These are phyloP conservation scores for Oscheius sp. DNA, from an alignment of 2,888 invertebrate genomes.

Conservation along the genomic window DNA sequence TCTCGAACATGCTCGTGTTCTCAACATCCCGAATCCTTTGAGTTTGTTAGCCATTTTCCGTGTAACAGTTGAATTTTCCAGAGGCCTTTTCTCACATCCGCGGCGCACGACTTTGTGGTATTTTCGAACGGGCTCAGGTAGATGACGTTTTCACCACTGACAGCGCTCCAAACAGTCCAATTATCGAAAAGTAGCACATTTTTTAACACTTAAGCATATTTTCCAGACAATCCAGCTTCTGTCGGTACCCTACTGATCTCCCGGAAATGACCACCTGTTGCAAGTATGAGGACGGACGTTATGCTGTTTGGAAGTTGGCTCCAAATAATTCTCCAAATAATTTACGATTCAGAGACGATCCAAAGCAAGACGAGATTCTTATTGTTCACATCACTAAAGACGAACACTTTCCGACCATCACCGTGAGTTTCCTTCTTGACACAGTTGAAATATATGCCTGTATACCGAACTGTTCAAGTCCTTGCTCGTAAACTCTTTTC, in stretches of 20 bases:
- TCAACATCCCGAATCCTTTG: too few species aligned
- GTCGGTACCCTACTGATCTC: conserved; percentile 84
- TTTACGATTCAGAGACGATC: conserved; percentile 77
- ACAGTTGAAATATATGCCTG: not conserved
- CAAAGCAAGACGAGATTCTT: conserved; percentile 82
- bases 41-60: not conserved
- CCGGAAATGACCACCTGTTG: conserved; percentile 86
- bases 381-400: conserved; percentile 84
- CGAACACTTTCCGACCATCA: conserved; percentile 81
- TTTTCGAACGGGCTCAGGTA: not conserved
- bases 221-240: not conserved
- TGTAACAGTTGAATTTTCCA: not conserved
- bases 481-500: not conserved
- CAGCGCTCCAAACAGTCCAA: not conserved
- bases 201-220: not conserved
- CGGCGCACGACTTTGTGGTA: conserved; percentile 1
- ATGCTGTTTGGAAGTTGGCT: conserved; percentile 59
- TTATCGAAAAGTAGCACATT: not conserved
- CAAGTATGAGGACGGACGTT: conserved; percentile 49
- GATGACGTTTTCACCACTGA: not conserved
- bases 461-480: not conserved
- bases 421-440: conserved; percentile 82
- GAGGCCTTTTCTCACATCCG: conserved; percentile 7
- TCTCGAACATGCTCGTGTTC: too few species aligned
- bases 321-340: not conserved